Evolutionary conservation across 2,888 invertebrate genomes (phyloP).

Genomic region (Pinctada fucata): DNA sequence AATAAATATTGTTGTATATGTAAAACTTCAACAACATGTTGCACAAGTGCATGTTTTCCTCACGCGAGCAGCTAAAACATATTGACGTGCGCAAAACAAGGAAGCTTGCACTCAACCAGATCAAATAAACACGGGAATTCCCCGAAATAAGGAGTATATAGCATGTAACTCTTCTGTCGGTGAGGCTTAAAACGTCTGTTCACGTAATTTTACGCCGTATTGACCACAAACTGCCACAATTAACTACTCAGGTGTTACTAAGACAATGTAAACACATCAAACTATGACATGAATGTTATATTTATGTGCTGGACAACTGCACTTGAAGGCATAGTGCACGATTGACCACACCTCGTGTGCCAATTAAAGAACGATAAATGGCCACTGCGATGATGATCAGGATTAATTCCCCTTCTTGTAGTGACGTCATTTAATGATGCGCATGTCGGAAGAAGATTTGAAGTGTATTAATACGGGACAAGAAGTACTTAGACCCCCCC

Average conservation of each 20-base stretch:
- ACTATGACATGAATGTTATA: background rate
- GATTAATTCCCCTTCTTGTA: too few species aligned
- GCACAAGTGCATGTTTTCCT: too few species aligned
- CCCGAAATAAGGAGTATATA: background rate
- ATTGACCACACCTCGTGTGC: background rate
- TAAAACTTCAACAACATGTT: too few species aligned
- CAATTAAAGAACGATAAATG: background rate
- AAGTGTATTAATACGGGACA: too few species aligned
- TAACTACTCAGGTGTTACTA: conserved; percentile 5
- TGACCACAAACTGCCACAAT: conserved; percentile 11
- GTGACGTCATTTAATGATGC: too few species aligned
- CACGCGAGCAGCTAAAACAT: background rate
- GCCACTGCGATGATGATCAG: too few species aligned
- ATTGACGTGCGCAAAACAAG: background rate
- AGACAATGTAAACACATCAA: conserved; percentile 4
- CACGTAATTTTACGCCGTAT: background rate
- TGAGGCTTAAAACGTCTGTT: background rate
- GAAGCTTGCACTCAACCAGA: background rate
- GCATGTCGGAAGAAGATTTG: too few species aligned
- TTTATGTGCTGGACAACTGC: background rate
- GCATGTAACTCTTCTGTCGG: background rate
- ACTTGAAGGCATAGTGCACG: background rate
- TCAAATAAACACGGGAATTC: background rate
- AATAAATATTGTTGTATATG: too few species aligned
- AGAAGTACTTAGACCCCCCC: too few species aligned